Conservation (phyloP, 2,797 vertebrate genomes). For the Tokudaia muenninki region DNA sequence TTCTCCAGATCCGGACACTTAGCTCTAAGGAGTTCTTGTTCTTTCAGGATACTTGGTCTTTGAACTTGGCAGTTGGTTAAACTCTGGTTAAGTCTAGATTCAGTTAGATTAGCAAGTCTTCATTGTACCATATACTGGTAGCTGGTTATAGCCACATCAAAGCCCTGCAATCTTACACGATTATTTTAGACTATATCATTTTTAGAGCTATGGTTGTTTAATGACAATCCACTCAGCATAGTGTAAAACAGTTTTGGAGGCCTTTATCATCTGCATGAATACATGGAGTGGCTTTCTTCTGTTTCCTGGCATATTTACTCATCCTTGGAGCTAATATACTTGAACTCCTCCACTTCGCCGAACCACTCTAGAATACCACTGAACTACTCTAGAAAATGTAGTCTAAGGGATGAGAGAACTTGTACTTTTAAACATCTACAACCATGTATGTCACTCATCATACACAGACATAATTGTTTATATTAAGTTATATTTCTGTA, state of each 20-base stretch:
- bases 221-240: neutral
- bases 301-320: neutral
- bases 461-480: neutral
- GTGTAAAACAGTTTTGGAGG: neutral
- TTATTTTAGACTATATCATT: neutral
- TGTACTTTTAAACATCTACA: neutral
- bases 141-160: neutral
- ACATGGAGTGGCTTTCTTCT: neutral
- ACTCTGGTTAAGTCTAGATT: neutral
- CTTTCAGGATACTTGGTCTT: neutral
- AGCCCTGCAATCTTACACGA: neutral
- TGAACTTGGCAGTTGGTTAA: neutral
- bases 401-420: neutral
- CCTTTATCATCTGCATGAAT: neutral
- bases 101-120: neutral
- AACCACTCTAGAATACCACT: neutral
- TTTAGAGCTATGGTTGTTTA: neutral
- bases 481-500: neutral
- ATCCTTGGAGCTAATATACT: neutral
- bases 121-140: neutral
- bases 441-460: neutral
- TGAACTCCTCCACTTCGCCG: neutral
- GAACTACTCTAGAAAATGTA: no score
- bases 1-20: neutral
- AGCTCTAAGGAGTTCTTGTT: neutral